Percentiles rank a stretch among this genome's conserved stretches.
phyloP scores from a whole-genome alignment of 2,113 vertebrate species.

The Dipodomys spectabilis region DNA sequence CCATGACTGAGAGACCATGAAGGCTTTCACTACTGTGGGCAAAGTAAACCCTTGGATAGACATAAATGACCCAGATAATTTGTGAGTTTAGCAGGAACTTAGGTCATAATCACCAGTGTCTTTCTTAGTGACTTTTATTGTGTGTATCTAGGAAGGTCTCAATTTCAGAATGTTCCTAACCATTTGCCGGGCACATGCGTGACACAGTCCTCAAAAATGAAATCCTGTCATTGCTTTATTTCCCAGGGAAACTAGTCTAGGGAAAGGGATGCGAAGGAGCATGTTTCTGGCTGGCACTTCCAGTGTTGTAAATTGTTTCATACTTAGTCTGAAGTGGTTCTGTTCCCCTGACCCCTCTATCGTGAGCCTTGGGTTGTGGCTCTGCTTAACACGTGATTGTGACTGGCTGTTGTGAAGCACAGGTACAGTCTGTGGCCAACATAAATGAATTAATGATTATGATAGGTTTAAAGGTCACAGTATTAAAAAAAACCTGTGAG shows the following conservation, averaged over 20 bases:
- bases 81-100: not conserved
- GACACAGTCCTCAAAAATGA: not conserved
- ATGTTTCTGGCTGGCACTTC: not conserved
- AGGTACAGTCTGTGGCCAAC: not conserved
- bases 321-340: not conserved
- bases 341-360: not conserved
- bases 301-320: not conserved
- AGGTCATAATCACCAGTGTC: not conserved
- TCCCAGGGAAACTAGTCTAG: not conserved
- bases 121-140: not conserved
- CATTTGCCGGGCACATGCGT: not conserved
- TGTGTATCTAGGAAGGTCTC: not conserved
- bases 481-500: slow-evolving; percentile 37
- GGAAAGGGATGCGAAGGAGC: not conserved
- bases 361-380: not conserved
- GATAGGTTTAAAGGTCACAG: not conserved
- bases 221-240: not conserved
- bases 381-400: not conserved
- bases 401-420: slow-evolving; percentile 32
- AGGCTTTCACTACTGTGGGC: not conserved
- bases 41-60: not conserved
- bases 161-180: not conserved
- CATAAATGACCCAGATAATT: slow-evolving; percentile 12
- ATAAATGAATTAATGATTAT: slow-evolving; percentile 41
- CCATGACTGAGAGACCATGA: not conserved